These are phyloP conservation scores for Heliangelus exortis DNA, from an alignment of 2,797 vertebrate species.

Conservation along the genomic window DNA sequence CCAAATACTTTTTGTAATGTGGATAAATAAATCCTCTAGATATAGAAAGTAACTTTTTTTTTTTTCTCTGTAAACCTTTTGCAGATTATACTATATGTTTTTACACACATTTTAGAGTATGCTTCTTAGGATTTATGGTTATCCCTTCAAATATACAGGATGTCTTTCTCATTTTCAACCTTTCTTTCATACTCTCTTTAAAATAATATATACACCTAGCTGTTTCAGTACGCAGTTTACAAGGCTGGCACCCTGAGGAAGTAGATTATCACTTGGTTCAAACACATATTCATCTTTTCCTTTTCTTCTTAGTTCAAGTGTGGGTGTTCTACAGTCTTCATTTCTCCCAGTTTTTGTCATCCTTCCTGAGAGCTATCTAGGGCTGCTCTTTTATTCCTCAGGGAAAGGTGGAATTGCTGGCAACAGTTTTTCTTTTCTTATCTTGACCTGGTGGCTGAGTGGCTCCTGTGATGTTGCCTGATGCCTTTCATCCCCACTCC, in stretches of 20 bases:
- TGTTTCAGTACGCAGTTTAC: background rate
- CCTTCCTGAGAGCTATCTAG: background rate
- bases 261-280: background rate
- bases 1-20: background rate
- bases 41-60: accelerated
- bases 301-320: background rate
- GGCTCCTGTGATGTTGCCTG: conserved; percentile 31
- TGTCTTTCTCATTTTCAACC: background rate
- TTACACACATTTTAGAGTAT: background rate
- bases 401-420: conserved; percentile 25
- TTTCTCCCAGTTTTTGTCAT: background rate
- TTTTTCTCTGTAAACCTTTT: background rate
- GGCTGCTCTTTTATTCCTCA: background rate
- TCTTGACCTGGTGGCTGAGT: conserved; percentile 42
- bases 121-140: background rate
- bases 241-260: background rate
- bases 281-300: background rate
- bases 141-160: background rate
- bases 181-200: background rate
- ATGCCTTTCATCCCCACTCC: conserved; percentile 51
- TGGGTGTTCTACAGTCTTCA: background rate
- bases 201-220: background rate
- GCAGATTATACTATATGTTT: background rate
- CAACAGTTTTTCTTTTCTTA: conserved; percentile 25
- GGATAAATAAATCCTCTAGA: background rate